phyloP scores from a whole-genome alignment of 1,140 invertebrate species.

The Mycetomoellerius zeteki region DNA sequence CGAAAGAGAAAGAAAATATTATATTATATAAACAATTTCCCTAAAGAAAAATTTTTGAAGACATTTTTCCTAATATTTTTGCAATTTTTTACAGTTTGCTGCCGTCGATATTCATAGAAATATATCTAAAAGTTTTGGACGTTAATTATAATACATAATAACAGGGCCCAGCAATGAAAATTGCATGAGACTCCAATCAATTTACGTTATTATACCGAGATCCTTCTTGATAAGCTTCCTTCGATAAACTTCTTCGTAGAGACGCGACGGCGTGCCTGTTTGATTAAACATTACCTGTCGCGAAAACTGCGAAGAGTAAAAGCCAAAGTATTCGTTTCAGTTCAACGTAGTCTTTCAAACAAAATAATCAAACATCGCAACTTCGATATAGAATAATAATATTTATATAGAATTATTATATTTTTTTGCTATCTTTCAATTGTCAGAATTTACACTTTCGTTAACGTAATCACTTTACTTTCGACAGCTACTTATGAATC shows the following conservation, averaged over 20 bases:
- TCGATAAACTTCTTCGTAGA: not conserved
- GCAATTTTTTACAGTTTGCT: not conserved
- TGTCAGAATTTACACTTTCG: not conserved
- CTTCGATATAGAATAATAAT: not conserved
- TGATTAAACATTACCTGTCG: constrained; percentile 19
- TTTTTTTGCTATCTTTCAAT: not conserved
- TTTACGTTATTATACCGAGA: not conserved
- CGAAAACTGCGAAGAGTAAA: constrained; percentile 11
- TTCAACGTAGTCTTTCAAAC: not conserved
- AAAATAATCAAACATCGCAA: constrained; percentile 1
- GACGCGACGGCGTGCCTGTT: constrained; percentile 5
- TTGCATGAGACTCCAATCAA: not conserved
- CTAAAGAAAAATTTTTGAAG: not conserved
- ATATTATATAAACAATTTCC: not conserved
- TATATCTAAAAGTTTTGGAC: not conserved
- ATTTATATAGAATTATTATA: not conserved
- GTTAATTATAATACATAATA: constrained; percentile 10
- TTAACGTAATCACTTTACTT: constrained; percentile 6
- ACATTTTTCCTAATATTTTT: not conserved
- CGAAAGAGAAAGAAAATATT: too few relatives aligned
- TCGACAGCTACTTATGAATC: constrained; percentile 2
- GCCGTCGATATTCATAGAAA: not conserved
- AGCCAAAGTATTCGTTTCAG: not conserved
- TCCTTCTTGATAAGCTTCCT: constrained; percentile 8
- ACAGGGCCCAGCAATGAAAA: not conserved